phyloP scores from a whole-genome alignment of 2,888 invertebrate genomes.

The Nemoura dubitans region DNA sequence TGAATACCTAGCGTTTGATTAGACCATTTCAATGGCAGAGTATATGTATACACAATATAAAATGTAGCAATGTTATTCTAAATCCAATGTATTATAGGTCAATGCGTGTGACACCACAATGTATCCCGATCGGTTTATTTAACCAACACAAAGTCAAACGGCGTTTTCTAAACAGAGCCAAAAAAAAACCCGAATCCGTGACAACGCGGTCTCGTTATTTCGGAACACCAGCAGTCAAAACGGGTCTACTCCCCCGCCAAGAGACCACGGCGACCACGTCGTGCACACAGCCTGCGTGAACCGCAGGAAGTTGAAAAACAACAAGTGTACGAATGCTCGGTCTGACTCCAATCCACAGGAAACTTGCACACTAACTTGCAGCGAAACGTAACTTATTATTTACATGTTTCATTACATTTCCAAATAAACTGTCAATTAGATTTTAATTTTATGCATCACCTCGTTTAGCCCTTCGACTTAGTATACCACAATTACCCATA shows the following conservation, averaged over 20 bases:
- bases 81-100: not conserved
- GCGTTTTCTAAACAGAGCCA: not conserved
- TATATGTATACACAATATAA: too few relatives aligned
- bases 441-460: not conserved
- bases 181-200: not conserved
- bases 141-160: not conserved
- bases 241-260: not conserved
- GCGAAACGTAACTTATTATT: not conserved
- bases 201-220: not conserved
- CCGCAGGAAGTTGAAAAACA: not conserved
- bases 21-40: not conserved
- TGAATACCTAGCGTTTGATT: not conserved
- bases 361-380: not conserved
- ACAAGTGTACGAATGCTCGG: not conserved
- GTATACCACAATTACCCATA: not conserved
- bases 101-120: not conserved
- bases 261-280: not conserved
- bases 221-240: not conserved
- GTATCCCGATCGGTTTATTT: not conserved
- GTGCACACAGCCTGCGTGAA: not conserved
- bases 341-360: not conserved
- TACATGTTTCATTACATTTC: not conserved
- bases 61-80: not conserved
- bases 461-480: not conserved
- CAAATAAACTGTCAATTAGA: not conserved